A percentile compares a stretch with the other conserved stretches of the same genome.
Conservation (phyloP, 2,797 vertebrate genomes). For the Choloepus didactylus region DNA sequence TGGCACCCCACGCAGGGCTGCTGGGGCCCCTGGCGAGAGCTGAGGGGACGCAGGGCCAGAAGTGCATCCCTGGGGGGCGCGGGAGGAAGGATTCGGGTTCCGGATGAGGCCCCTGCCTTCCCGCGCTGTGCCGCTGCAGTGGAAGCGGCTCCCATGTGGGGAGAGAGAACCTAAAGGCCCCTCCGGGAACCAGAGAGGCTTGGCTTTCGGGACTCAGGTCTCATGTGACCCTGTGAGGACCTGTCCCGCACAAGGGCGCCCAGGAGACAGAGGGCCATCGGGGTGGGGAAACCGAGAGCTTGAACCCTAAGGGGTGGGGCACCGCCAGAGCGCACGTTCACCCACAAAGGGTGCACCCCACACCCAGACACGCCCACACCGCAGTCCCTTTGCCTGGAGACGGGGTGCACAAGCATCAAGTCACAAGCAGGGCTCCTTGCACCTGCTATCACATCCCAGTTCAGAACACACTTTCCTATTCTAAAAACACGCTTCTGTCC, state of each 20-base stretch:
- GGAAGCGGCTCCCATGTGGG: background rate
- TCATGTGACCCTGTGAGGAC: background rate
- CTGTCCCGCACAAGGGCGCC: background rate
- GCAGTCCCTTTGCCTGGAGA: background rate
- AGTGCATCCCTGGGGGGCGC: too few relatives aligned
- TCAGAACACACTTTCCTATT: background rate
- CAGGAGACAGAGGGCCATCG: background rate
- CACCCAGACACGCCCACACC: background rate
- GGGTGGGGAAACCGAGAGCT: too few relatives aligned
- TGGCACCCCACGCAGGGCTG: background rate
- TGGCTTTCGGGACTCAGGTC: background rate
- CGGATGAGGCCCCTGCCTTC: too few relatives aligned
- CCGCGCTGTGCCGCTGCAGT: background rate
- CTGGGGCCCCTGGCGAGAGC: too few relatives aligned
- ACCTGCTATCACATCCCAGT: background rate
- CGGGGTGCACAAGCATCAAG: background rate
- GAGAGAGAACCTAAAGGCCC: background rate
- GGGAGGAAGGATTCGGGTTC: too few relatives aligned
- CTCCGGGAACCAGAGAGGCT: rapidly evolving
- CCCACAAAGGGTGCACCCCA: background rate
- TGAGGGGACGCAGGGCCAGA: too few relatives aligned
- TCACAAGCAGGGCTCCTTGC: background rate
- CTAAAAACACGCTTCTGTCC: background rate
- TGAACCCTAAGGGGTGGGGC: background rate
- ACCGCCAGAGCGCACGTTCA: too few relatives aligned